These are phyloP conservation scores for Magallana nippona DNA, from an alignment of 2,888 invertebrate genomes.

Conservation along the genomic window DNA sequence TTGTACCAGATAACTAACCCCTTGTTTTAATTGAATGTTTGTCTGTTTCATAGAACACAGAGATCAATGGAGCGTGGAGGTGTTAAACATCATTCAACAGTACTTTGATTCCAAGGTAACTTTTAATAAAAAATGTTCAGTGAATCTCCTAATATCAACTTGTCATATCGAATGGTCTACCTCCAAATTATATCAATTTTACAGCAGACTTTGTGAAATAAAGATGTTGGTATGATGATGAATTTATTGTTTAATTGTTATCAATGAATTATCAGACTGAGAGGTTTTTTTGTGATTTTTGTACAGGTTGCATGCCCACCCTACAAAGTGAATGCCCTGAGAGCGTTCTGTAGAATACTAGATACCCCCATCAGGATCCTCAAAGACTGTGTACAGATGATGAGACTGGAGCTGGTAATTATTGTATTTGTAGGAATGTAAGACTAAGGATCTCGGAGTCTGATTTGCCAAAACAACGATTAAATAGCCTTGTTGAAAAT, in stretches of 20 bases:
- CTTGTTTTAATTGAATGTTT: background rate
- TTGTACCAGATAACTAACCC: too few species aligned
- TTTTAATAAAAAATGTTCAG: background rate
- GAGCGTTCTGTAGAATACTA: conserved; percentile 91
- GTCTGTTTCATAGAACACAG: conserved; percentile 85
- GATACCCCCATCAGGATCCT: conserved; percentile 92
- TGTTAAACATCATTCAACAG: conserved; percentile 92
- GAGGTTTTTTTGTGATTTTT: conserved; percentile 63
- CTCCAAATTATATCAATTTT: too few species aligned
- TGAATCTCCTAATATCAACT: too few species aligned
- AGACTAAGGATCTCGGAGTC: too few species aligned
- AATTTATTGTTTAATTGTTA: too few species aligned
- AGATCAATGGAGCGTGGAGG: conserved; percentile 92
- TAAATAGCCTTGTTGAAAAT: too few species aligned
- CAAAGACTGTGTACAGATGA: conserved; percentile 94
- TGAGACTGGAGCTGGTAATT: conserved; percentile 85
- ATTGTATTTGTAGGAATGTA: too few species aligned
- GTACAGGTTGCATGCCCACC: conserved; percentile 90
- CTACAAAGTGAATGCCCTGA: conserved; percentile 92
- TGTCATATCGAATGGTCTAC: background rate
- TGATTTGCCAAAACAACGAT: too few species aligned
- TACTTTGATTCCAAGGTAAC: conserved; percentile 89
- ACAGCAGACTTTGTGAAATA: too few species aligned
- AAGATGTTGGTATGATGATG: too few species aligned
- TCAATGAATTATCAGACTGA: too few species aligned